A percentile compares a stretch with the other conserved stretches of the same genome.
These are phyloP conservation scores for Mythimna vitellina DNA, from an alignment of 2,888 invertebrate genomes.

Conservation along the genomic window DNA sequence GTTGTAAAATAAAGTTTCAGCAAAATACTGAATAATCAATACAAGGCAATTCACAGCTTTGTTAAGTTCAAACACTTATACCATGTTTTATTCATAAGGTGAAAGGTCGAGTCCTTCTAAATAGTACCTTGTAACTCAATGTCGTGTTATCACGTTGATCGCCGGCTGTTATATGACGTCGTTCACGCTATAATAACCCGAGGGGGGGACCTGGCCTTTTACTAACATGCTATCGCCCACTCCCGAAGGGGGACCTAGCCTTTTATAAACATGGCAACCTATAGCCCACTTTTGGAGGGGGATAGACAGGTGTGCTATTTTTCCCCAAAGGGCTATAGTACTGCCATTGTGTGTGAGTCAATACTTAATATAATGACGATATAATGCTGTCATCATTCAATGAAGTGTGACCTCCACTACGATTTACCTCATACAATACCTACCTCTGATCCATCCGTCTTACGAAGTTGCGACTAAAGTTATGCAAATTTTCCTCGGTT, in stretches of 20 bases:
- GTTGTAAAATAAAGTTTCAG: background rate
- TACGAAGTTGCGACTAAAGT: background rate
- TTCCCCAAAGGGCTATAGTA: conserved; percentile 19
- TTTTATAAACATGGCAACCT: background rate
- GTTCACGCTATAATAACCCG: conserved; percentile 21
- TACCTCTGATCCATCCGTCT: conserved; percentile 4
- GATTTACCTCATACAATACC: background rate
- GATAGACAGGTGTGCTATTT: conserved; percentile 9
- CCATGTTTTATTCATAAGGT: conserved; percentile 47
- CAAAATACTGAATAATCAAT: conserved; percentile 34
- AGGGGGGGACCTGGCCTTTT: conserved; percentile 23
- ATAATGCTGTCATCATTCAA: conserved; percentile 32
- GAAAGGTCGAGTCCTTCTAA: conserved; percentile 53
- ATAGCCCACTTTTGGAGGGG: background rate
- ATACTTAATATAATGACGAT: conserved; percentile 13
- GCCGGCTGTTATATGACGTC: conserved; percentile 29
- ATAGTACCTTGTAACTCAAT: conserved; percentile 27
- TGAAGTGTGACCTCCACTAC: conserved; percentile 20
- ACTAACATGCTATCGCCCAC: conserved; percentile 8
- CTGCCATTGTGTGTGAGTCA: conserved; percentile 21
- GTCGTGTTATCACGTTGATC: conserved; percentile 52
- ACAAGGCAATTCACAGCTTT: conserved; percentile 18
- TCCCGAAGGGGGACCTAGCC: conserved; percentile 18
- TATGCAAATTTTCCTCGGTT: conserved; percentile 15
- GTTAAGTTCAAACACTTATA: conserved; percentile 12